These are phyloP conservation scores for Siphamia tubifer DNA, from an alignment of 2,113 vertebrate species.

Conservation along the genomic window DNA sequence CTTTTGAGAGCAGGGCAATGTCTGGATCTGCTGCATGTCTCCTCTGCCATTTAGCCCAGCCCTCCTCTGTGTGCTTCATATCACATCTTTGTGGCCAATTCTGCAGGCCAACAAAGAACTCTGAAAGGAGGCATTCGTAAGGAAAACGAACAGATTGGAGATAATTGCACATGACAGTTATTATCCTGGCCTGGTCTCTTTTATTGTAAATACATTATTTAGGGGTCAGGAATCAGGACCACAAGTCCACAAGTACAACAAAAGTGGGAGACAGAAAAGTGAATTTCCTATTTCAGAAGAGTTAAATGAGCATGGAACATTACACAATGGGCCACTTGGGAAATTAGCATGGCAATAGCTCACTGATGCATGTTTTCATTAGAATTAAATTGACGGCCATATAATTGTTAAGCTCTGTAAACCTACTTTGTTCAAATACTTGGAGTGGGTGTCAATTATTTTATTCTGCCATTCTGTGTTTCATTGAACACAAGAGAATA, in stretches of 20 bases:
- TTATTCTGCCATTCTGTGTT: background rate
- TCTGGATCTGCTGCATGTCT: background rate
- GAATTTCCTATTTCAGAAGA: conserved; percentile 19
- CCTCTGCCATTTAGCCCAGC: conserved; percentile 17
- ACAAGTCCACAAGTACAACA: background rate
- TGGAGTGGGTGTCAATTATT: background rate
- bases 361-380: background rate
- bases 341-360: conserved; percentile 5
- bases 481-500: background rate
- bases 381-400: background rate
- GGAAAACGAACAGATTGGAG: conserved; percentile 37
- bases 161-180: conserved; percentile 57
- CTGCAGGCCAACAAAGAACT: conserved; percentile 16
- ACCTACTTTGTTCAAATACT: background rate
- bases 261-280: conserved; percentile 13
- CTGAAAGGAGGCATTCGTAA: conserved; percentile 35
- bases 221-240: conserved; percentile 31
- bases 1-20: conserved; percentile 16
- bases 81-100: conserved; percentile 15
- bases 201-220: conserved; percentile 41
- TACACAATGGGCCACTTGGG: background rate
- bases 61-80: conserved; percentile 11
- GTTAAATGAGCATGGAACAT: conserved; percentile 35
- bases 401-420: background rate
- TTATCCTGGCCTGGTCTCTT: conserved; percentile 45